Base-by-base conservation (phyloP, 2,113 vertebrate genomes). In the Calidris pygmaea region DNA sequence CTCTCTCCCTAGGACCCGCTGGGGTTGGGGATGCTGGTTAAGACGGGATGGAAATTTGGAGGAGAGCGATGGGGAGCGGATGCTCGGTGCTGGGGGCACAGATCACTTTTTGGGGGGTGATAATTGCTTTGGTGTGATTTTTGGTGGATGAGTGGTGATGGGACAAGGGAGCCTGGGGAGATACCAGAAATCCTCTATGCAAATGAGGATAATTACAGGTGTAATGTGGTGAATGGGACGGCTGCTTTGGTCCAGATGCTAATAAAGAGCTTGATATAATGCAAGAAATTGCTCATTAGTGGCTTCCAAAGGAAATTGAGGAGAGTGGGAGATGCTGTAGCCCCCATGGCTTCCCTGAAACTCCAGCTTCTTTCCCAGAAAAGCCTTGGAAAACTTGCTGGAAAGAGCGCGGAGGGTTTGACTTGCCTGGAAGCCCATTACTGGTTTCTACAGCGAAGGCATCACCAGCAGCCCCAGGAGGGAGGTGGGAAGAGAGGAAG, bases 211-310 rank as follows among this genome's bases (percentile, higher is more conserved):
- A 47, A 55, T 62, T 62, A 24, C 20, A 71, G 73, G 59, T 41
- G 35, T 24, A 26, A 18, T 63, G 68, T 24, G 13, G 45, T 9
- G 9, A 5, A 4, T 24, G 71, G 48, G 65, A 15, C 32, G 23
- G 1, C 39, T 8, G 68, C 30, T 9, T 34, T 2, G 2, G 43
- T 43, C 59, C 26, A 6, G 32, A 45, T 12, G 6, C 53, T n/a
- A 3, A 3, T 6, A 21, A 48, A 15, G 26, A 63, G 14, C 17
- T 23, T 39, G 60, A 12, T n/a, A 6, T 1, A 27, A 59, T 0
- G 4, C 37, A 20, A 48, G n/a, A 12, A 81, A 35, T 75, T 8
- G 12, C 47, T 7, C 27, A 3, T 19, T 9, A 6, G 48, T 34
- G 39, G 22, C 66, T 92, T 56, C 76, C 21, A 8, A 9, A 87